phyloP scores from a whole-genome alignment of 2,113 vertebrate genomes.

The Lynx canadensis region DNA sequence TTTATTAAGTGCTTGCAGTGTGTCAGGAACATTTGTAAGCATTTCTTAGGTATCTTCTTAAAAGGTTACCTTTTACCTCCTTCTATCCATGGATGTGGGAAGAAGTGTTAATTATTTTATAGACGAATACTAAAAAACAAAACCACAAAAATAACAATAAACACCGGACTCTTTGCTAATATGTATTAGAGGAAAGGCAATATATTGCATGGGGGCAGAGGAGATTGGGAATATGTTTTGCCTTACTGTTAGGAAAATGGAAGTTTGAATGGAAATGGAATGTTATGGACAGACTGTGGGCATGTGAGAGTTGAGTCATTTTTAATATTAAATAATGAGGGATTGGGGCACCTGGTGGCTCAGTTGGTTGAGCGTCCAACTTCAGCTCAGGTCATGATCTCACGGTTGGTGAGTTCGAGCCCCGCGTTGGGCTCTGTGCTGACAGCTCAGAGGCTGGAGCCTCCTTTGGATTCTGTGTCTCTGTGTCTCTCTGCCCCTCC shows the following conservation, averaged over 20 bases:
- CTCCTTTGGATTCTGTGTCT: too few relatives aligned
- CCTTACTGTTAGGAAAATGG: background rate
- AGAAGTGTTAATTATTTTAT: constrained; percentile 19
- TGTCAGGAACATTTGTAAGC: constrained; percentile 3
- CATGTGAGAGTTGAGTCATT: background rate
- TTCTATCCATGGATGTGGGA: background rate
- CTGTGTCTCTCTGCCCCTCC: too few relatives aligned
- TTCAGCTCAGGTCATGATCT: too few relatives aligned
- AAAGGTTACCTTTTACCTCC: background rate
- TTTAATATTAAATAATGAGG: background rate
- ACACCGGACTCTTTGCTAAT: background rate
- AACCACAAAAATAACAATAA: background rate
- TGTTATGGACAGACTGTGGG: background rate
- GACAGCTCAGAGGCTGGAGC: too few relatives aligned
- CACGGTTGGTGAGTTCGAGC: too few relatives aligned
- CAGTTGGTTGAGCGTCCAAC: too few relatives aligned
- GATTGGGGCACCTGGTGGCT: too few relatives aligned
- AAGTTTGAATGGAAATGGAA: background rate
- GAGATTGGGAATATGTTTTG: background rate
- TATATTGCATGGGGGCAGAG: background rate
- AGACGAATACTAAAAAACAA: background rate
- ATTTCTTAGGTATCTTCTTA: background rate
- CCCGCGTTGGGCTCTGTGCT: too few relatives aligned
- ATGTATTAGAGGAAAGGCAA: background rate
- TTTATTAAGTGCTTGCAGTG: background rate